A percentile compares a stretch with the other conserved stretches of the same genome.
These are phyloP conservation scores for Drosophila setosimentum DNA, from an alignment of 2,888 invertebrate species.

Conservation along the genomic window DNA sequence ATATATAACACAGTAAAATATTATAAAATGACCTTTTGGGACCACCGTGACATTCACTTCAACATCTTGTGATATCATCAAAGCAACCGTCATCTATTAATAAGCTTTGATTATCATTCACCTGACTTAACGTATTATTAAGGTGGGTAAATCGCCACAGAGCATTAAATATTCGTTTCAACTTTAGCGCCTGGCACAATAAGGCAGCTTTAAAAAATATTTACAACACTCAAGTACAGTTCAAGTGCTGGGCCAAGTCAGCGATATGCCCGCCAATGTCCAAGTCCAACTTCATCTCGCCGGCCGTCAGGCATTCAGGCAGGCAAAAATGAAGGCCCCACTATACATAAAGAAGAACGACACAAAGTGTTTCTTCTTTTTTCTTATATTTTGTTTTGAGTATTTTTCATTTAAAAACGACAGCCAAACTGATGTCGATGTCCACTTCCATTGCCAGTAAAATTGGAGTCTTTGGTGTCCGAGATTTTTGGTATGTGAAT, in stretches of 20 bases:
- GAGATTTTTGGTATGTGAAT: slow-evolving; percentile 65
- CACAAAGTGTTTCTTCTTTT: slow-evolving; percentile 71
- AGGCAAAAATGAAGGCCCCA: slow-evolving; percentile 66
- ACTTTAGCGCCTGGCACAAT: slow-evolving; percentile 58
- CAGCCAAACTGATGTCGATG: slow-evolving; percentile 78
- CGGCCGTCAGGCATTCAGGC: slow-evolving; percentile 28
- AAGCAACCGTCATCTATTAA: slow-evolving; percentile 65
- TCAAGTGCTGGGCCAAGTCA: slow-evolving; percentile 79
- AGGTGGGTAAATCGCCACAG: slow-evolving; percentile 34
- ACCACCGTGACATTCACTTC: slow-evolving; percentile 52
- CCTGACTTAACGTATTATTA: background rate
- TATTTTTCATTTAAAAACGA: slow-evolving; percentile 79
- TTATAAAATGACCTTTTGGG: slow-evolving; percentile 11
- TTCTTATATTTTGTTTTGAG: slow-evolving; percentile 52
- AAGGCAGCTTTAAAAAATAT: slow-evolving; percentile 80
- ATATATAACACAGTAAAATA: background rate
- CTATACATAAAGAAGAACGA: slow-evolving; percentile 69
- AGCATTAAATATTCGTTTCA: slow-evolving; percentile 72
- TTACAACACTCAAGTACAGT: slow-evolving; percentile 81
- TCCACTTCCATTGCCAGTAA: slow-evolving; percentile 77
- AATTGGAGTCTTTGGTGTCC: slow-evolving; percentile 54
- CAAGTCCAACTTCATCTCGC: slow-evolving; percentile 43
- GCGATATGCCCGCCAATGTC: slow-evolving; percentile 63
- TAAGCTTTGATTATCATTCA: slow-evolving; percentile 67
- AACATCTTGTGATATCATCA: slow-evolving; percentile 47